Percentiles rank a stretch among this genome's conserved stretches.
Evolutionary conservation across 1,140 invertebrate genomes (phyloP).

Genomic region (Meteorus sp.): DNA sequence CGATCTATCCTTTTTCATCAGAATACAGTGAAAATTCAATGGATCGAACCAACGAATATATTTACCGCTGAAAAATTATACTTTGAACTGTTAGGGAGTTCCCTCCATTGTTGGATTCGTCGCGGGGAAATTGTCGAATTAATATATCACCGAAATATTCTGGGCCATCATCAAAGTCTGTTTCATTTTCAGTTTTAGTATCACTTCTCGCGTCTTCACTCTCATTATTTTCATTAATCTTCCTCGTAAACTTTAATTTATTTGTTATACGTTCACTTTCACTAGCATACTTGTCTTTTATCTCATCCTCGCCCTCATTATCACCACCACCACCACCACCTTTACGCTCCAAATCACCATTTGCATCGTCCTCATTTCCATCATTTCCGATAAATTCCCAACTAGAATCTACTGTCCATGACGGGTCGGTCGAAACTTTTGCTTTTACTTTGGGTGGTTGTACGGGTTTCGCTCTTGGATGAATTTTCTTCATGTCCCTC

Average conservation of each 20-base stretch:
- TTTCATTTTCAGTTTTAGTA: constrained; percentile 52
- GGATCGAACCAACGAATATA: background rate
- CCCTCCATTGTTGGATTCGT: constrained; percentile 56
- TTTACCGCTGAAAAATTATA: constrained; percentile 72
- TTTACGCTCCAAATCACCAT: constrained; percentile 33
- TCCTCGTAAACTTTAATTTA: constrained; percentile 38
- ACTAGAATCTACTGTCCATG: constrained; percentile 82
- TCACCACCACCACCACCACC: too few species aligned
- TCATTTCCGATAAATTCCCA: constrained; percentile 78
- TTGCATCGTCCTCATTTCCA: constrained; percentile 40
- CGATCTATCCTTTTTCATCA: too few species aligned
- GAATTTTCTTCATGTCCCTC: constrained; percentile 53
- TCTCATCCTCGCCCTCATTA: constrained; percentile 35
- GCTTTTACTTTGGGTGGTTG: constrained; percentile 69
- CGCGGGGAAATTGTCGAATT: constrained; percentile 57
- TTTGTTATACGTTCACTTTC: constrained; percentile 32
- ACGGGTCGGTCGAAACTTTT: constrained; percentile 66
- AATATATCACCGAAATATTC: constrained; percentile 51
- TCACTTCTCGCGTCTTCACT: constrained; percentile 19
- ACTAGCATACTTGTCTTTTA: constrained; percentile 42
- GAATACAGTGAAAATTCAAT: too few species aligned
- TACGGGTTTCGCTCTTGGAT: constrained; percentile 69
- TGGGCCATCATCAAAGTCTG: constrained; percentile 59
- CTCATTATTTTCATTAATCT: constrained; percentile 15
- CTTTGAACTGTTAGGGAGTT: constrained; percentile 69